Evolutionary conservation across 53 echinoderm and acorn worm genomes (phyloP).

Genomic region (Astropecten irregularis): DNA sequence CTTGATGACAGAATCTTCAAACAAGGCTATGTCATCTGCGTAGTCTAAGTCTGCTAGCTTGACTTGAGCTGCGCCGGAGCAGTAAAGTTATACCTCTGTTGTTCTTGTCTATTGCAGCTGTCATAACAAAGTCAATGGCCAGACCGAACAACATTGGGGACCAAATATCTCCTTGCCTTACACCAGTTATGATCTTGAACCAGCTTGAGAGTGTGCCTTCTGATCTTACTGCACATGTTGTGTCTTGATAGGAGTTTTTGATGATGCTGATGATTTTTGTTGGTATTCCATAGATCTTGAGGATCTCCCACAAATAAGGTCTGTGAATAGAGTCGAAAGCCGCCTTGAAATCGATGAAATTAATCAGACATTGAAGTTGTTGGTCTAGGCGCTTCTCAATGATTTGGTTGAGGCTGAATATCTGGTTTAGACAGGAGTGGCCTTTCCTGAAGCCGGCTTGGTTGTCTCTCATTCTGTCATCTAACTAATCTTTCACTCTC

Average conservation of each 20-base stretch:
- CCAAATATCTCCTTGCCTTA: background rate
- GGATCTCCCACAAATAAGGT: conserved; percentile 10
- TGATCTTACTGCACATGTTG: conserved; percentile 9
- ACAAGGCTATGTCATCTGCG: background rate
- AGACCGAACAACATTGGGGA: background rate
- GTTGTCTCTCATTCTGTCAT: background rate
- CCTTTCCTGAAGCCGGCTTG: background rate
- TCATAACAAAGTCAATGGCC: background rate
- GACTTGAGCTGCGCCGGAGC: no score
- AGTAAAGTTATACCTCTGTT: background rate
- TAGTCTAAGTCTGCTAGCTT: conserved; percentile 16
- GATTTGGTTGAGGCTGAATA: background rate
- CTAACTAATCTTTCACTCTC: background rate
- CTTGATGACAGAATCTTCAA: no score
- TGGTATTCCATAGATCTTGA: background rate
- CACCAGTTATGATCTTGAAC: background rate
- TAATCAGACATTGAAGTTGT: background rate
- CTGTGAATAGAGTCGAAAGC: conserved; percentile 11
- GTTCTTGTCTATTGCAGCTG: background rate
- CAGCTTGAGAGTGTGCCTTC: background rate
- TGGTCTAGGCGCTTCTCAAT: background rate
- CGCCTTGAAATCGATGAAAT: background rate
- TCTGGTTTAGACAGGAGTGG: background rate
- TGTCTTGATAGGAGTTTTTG: background rate
- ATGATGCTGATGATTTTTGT: background rate